Evolutionary conservation across 2,888 invertebrate genomes (phyloP), one percentile per base, ranked within the genome.

Genomic region (Acleris literana): DNA sequence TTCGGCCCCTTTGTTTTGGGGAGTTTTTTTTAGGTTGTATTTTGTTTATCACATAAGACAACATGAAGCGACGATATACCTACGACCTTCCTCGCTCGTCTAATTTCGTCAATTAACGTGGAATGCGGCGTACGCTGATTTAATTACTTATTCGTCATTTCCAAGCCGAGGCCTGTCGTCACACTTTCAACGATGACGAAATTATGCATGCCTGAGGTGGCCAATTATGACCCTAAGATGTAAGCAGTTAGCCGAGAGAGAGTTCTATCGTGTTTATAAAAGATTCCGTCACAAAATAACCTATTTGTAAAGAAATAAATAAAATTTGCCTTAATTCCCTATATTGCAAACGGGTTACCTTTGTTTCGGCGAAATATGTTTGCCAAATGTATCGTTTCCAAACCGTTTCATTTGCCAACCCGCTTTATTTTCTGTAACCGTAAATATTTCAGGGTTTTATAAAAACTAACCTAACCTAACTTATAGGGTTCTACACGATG

Each of bases 181-280:
- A 65, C 51, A 65, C 64, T 64, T 65, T 66, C 61, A 62, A 66
- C 62, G 62, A 66, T 66, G 66, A 66, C 62, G 66, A 62, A 66
- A 66, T 62, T 66, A 66, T 65, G 65, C 60, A 65, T 55, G 65
- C 65, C 65, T 56, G 60, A 60, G 60, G 65, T 65, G 65, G 64
- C 55, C 65, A 65, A 65, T 65, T 65, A 65, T 65, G 51, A 65
- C 65, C 65, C 60, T 65, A 65, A 65, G 60, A 54, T 60, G 65
- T 65, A 60, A 56, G 51, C 65, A 51, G 39, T 4, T 64, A 53
- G 54, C 51, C 65, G 65, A 65, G 65, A 65, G 65, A 65, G 65
- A 65, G 65, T 65, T 65, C 65, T 65, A 61, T 44, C 60, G 51
- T 29, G 49, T 54, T 60, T 43, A 55, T 51, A 55, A 60, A 56